Evolutionary conservation across 2,888 invertebrate genomes (phyloP).

Genomic region (Gnatocerus cornutus): DNA sequence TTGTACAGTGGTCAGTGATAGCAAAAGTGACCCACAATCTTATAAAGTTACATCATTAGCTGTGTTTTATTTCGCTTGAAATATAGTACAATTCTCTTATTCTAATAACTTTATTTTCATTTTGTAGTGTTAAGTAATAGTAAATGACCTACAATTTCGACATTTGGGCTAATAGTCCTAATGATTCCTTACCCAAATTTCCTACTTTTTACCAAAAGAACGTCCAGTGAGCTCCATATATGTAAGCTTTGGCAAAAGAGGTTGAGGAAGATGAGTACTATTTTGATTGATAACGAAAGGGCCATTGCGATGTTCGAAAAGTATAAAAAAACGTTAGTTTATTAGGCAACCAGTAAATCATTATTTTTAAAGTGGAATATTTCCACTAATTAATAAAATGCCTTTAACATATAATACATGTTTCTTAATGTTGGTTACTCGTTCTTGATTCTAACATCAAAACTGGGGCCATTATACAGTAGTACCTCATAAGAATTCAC

Average conservation of each 20-base stretch:
- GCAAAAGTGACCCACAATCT: too few relatives aligned
- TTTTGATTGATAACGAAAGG: constrained; percentile 62
- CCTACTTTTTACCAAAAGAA: constrained; percentile 21
- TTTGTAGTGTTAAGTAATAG: neutral
- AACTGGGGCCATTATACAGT: constrained; percentile 1
- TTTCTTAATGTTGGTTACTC: too few relatives aligned
- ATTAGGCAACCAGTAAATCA: too few relatives aligned
- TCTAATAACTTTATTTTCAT: too few relatives aligned
- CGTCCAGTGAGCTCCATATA: constrained; percentile 30
- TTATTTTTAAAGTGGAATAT: too few relatives aligned
- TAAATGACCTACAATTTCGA: constrained; percentile 50
- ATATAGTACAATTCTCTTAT: too few relatives aligned
- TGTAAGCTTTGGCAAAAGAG: constrained; percentile 63
- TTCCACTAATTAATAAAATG: too few relatives aligned
- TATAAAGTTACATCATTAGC: too few relatives aligned
- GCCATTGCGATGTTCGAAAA: constrained; percentile 65
- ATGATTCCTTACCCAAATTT: constrained; percentile 17
- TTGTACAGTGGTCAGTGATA: too few relatives aligned
- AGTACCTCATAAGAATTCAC: constrained; percentile 23
- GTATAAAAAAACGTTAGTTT: neutral
- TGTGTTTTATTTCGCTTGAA: too few relatives aligned
- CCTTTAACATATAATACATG: too few relatives aligned
- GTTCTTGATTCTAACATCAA: constrained; percentile 17
- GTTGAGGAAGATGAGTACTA: constrained; percentile 65
- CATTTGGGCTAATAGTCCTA: constrained; percentile 25